Conservation (phyloP, 1,140 invertebrate species). For the Bombyx mandarina region DNA sequence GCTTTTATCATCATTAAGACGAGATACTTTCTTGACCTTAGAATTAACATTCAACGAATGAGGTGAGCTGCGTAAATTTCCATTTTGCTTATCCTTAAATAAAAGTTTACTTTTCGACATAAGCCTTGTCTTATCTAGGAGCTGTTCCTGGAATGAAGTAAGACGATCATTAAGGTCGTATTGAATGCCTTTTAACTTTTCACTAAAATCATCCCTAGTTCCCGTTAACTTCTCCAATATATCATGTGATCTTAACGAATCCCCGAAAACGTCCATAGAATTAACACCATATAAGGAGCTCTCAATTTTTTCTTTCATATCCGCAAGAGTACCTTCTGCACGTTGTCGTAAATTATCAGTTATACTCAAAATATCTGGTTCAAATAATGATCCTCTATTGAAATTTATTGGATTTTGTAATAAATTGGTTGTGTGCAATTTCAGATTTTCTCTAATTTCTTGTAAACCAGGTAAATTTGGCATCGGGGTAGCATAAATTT, state of each 20-base stretch:
- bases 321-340: slow-evolving; percentile 16
- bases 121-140: slow-evolving; percentile 12
- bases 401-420: slow-evolving; percentile 11
- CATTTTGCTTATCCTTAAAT: not conserved
- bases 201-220: slow-evolving; percentile 29
- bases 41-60: too few species aligned
- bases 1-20: too few species aligned
- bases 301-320: slow-evolving; percentile 18
- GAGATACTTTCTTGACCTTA: too few species aligned
- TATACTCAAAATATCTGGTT: not conserved
- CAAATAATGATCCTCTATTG: not conserved
- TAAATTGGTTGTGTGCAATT: slow-evolving; percentile 14
- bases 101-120: slow-evolving; percentile 11
- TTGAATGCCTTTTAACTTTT: slow-evolving; percentile 36
- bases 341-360: slow-evolving; percentile 15
- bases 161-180: slow-evolving; percentile 38
- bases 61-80: too few species aligned
- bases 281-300: slow-evolving; percentile 15
- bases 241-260: slow-evolving; percentile 12
- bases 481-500: slow-evolving; percentile 8
- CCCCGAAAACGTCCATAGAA: slow-evolving; percentile 11
- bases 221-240: slow-evolving; percentile 27
- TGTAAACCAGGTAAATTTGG: slow-evolving; percentile 14
- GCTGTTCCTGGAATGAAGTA: slow-evolving; percentile 21
- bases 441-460: slow-evolving; percentile 13